Percentiles rank a stretch among this genome's conserved stretches.
These are phyloP conservation scores for Galeopterus variegatus DNA, from an alignment of 2,113 vertebrate species.

Conservation along the genomic window DNA sequence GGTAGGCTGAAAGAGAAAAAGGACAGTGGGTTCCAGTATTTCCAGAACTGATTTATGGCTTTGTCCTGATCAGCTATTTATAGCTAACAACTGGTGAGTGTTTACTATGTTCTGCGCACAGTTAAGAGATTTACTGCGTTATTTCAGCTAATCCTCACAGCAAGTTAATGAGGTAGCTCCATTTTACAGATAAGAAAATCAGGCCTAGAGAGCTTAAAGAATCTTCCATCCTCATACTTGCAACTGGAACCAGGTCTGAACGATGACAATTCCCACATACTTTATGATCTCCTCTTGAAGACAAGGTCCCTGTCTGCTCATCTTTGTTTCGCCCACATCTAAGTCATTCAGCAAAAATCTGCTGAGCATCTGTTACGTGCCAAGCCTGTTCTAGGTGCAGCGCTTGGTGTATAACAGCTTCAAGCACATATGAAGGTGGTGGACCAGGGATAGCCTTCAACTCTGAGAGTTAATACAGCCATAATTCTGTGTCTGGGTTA, in stretches of 20 bases:
- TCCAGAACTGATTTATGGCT: not conserved
- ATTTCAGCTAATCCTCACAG: not conserved
- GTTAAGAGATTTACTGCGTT: not conserved
- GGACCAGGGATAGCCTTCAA: not conserved
- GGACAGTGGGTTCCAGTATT: not conserved
- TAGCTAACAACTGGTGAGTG: not conserved
- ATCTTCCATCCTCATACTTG: not conserved
- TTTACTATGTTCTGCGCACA: not conserved
- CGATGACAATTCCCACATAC: not conserved
- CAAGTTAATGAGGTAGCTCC: not conserved
- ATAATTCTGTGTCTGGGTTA: not conserved
- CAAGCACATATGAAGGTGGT: not conserved
- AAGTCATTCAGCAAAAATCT: not conserved
- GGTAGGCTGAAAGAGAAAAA: not conserved
- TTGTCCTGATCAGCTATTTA: not conserved
- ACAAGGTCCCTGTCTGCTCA: not conserved
- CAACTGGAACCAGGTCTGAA: not conserved
- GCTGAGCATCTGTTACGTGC: not conserved
- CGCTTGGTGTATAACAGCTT: not conserved
- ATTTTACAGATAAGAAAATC: not conserved
- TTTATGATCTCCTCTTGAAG: not conserved
- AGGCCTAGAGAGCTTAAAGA: slow-evolving; percentile 14
- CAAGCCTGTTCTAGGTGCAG: not conserved
- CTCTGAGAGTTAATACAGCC: not conserved
- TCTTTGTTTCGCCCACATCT: not conserved